phyloP scores from a whole-genome alignment of 2,113 vertebrate genomes.

The Dolichotis patagonum region DNA sequence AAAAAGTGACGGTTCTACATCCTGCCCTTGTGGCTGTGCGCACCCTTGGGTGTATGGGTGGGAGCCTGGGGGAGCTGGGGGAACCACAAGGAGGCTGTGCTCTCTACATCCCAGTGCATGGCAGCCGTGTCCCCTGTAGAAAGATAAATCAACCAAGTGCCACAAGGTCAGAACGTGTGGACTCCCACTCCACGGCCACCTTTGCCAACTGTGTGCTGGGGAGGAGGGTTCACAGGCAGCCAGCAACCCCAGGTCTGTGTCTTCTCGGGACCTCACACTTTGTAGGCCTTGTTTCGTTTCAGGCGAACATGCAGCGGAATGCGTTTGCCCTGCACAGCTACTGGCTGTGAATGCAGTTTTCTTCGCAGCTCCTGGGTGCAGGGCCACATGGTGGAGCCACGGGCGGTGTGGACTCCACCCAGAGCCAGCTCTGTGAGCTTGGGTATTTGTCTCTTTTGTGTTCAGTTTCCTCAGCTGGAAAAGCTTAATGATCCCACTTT shows the following conservation, averaged over 20 bases:
- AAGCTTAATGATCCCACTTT: neutral
- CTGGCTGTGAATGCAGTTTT: neutral
- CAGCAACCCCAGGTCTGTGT: neutral
- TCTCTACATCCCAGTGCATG: neutral
- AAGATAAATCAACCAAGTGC: neutral
- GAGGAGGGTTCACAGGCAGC: neutral
- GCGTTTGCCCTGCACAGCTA: neutral
- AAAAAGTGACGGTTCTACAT: neutral
- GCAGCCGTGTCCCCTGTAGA: neutral
- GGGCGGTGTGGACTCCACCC: neutral
- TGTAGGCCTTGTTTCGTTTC: neutral
- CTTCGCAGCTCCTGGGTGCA: rapidly evolving
- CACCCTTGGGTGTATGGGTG: no score
- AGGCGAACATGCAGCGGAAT: no score
- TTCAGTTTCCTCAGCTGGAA: neutral
- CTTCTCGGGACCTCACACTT: neutral
- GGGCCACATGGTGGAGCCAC: neutral
- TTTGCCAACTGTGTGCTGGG: neutral
- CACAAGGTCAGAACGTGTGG: neutral
- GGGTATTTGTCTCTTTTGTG: neutral
- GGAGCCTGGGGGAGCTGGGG: neutral
- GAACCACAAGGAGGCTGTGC: neutral
- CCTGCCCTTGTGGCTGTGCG: neutral
- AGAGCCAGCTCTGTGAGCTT: neutral
- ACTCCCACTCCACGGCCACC: rapidly evolving